These are phyloP conservation scores for Drosophila willistoni DNA, from an alignment of 1,140 invertebrate genomes.

Conservation along the genomic window DNA sequence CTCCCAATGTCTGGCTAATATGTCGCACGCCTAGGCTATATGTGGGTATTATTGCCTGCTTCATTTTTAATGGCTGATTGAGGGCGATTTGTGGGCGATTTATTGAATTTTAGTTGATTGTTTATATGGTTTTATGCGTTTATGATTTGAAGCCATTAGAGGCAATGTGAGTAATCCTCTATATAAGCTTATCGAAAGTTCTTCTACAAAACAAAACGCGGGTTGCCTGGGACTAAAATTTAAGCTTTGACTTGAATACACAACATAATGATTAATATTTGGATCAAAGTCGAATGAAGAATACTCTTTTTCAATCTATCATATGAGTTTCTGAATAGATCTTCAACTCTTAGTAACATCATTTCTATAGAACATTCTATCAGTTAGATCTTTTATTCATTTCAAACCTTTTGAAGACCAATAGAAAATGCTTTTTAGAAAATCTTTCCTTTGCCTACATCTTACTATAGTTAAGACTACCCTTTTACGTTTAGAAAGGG, in stretches of 20 bases:
- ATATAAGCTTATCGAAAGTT: slow-evolving; percentile 23
- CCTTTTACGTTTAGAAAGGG: too few relatives aligned
- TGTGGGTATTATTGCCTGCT: neutral
- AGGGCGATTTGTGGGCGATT: slow-evolving; percentile 30
- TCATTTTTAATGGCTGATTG: neutral
- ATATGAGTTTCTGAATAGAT: too few relatives aligned
- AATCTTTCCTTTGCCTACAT: too few relatives aligned
- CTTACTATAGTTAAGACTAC: too few relatives aligned
- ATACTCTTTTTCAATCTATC: too few relatives aligned
- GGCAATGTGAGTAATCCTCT: slow-evolving; percentile 30
- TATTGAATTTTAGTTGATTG: slow-evolving; percentile 22
- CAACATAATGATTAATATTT: neutral
- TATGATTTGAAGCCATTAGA: slow-evolving; percentile 25
- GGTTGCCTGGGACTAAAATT: neutral
- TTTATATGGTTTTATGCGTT: slow-evolving; percentile 33
- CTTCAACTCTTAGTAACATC: too few relatives aligned
- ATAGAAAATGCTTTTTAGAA: too few relatives aligned
- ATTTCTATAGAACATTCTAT: too few relatives aligned
- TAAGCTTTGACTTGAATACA: neutral
- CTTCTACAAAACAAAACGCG: neutral
- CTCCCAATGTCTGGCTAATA: slow-evolving; percentile 2
- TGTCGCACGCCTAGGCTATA: slow-evolving; percentile 6
- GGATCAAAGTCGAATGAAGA: too few relatives aligned
- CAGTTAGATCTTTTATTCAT: too few relatives aligned
- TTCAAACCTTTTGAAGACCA: too few relatives aligned